phyloP scores from a whole-genome alignment of 64 coral and sea anemone species.

The Stylophora pistillata region DNA sequence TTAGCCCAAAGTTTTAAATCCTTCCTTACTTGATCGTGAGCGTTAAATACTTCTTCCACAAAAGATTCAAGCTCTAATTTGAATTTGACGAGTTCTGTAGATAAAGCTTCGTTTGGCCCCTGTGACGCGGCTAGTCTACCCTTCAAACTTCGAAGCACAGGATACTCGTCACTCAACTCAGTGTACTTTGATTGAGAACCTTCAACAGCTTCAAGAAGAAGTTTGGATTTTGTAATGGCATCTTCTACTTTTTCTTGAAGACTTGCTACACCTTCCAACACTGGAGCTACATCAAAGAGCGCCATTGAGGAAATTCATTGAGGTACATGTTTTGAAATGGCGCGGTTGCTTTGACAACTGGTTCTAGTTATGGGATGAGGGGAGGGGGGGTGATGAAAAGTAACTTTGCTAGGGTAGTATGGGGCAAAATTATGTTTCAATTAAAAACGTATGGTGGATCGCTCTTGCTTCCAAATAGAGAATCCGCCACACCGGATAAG shows the following conservation, averaged over 20 bases:
- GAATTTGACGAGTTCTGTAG: constrained; percentile 51
- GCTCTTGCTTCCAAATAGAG: too few species aligned
- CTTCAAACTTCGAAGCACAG: constrained; percentile 15
- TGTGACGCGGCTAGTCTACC: constrained; percentile 13
- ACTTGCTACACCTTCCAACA: constrained; percentile 49
- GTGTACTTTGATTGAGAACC: constrained; percentile 23
- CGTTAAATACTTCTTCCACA: constrained; percentile 38
- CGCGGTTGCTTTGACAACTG: constrained; percentile 45
- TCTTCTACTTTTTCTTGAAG: constrained; percentile 64
- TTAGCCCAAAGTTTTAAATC: constrained; percentile 40
- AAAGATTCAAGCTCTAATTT: constrained; percentile 48
- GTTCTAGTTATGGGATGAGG: background rate
- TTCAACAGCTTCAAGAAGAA: constrained; percentile 48
- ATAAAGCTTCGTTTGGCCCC: constrained; percentile 47
- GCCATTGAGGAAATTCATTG: constrained; percentile 52
- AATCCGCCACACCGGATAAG: too few species aligned
- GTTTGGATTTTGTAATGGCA: constrained; percentile 51
- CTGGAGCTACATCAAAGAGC: constrained; percentile 49
- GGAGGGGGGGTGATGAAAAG: too few species aligned
- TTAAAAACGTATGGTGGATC: too few species aligned
- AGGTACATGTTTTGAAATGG: background rate
- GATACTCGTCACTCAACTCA: constrained; percentile 7
- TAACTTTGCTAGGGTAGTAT: too few species aligned
- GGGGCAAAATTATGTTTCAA: too few species aligned
- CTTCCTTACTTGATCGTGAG: constrained; percentile 36